Evolutionary conservation across 2,113 vertebrate species (phyloP).

Genomic region (Tiliqua scincoides): DNA sequence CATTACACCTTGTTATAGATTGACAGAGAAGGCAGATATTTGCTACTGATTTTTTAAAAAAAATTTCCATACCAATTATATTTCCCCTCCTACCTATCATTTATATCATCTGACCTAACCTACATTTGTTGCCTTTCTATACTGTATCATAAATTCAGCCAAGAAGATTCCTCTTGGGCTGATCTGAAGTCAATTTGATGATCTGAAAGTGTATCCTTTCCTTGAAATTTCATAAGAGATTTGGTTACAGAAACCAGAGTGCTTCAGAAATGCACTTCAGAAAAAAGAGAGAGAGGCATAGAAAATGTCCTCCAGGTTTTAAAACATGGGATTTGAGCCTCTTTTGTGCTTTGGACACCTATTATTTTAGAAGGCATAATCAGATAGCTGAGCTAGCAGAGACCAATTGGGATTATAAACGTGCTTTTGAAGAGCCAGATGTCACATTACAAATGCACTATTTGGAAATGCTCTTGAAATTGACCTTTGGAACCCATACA

Average conservation of each 20-base stretch:
- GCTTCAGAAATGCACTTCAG: background rate
- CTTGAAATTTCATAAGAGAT: background rate
- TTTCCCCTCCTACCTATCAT: background rate
- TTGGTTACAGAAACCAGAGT: background rate
- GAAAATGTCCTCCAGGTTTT: background rate
- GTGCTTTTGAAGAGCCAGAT: background rate
- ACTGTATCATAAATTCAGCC: background rate
- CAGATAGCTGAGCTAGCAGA: background rate
- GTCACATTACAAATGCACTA: background rate
- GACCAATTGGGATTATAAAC: background rate
- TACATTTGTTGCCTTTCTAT: background rate
- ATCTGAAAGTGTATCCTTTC: background rate
- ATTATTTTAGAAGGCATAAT: background rate
- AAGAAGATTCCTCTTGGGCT: background rate
- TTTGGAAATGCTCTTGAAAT: background rate
- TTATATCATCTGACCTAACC: background rate
- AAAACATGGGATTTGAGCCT: background rate
- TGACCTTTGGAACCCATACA: background rate
- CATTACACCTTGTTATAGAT: background rate
- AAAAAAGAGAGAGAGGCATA: background rate
- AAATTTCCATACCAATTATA: background rate
- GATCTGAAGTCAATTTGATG: slow-evolving; percentile 1
- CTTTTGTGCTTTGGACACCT: background rate
- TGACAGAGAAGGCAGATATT: background rate
- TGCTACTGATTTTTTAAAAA: background rate